Evolutionary conservation across 2,113 vertebrate species (phyloP).

Genomic region (Capreolus pygargus): DNA sequence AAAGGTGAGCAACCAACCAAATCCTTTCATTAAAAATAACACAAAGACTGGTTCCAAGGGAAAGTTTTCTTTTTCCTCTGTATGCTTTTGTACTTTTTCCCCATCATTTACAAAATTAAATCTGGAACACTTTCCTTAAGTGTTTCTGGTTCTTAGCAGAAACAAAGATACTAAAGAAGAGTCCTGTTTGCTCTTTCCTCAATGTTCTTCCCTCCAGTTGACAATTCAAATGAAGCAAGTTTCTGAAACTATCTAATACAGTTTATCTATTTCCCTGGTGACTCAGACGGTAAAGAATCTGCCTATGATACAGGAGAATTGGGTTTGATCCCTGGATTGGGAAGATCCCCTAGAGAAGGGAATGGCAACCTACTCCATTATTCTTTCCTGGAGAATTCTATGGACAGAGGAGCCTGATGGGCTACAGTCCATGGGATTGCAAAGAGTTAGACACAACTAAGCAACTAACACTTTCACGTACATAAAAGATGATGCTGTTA

Average conservation of each 20-base stretch:
- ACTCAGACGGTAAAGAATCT: neutral
- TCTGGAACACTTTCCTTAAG: neutral
- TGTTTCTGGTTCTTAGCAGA: conserved; percentile 7
- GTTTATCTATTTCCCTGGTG: neutral
- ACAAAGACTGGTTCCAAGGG: neutral
- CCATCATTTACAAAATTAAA: neutral
- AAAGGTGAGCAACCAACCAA: neutral
- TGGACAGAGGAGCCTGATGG: neutral
- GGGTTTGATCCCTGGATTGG: neutral
- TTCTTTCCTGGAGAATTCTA: neutral
- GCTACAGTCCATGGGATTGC: neutral
- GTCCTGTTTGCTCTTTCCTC: neutral
- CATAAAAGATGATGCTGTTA: neutral
- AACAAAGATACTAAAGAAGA: neutral
- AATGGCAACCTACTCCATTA: neutral
- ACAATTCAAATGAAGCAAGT: conserved; percentile 10
- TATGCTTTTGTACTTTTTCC: neutral
- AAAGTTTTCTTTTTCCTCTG: neutral
- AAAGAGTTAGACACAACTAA: neutral
- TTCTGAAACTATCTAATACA: neutral
- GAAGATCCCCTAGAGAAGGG: neutral
- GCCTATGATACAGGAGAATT: neutral
- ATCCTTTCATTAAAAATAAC: neutral
- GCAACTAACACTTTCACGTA: neutral
- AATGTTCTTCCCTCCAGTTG: neutral